phyloP scores from a whole-genome alignment of 2,888 invertebrate species.

The Odontocolon sp. region DNA sequence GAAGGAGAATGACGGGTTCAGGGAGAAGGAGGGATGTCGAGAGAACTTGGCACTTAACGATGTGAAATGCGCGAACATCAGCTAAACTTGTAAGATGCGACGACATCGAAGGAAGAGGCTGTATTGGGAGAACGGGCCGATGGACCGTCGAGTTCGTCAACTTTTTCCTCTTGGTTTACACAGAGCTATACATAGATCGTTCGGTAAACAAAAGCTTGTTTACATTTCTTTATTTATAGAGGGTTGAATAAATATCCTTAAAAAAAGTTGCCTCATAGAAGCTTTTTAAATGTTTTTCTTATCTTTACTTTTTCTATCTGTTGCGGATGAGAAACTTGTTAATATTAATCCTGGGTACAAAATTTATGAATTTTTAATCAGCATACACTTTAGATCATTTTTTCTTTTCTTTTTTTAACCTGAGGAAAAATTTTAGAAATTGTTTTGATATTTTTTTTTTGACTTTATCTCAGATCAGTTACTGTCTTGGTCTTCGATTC shows the following conservation, averaged over 20 bases:
- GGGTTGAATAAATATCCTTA: too few relatives aligned
- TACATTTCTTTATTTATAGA: not conserved
- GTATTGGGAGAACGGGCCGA: not conserved
- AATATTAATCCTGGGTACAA: too few relatives aligned
- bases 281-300: too few relatives aligned
- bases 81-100: not conserved
- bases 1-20: not conserved
- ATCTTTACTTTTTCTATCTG: too few relatives aligned
- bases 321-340: too few relatives aligned
- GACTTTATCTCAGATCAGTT: not conserved
- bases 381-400: too few relatives aligned
- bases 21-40: not conserved
- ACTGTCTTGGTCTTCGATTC: not conserved
- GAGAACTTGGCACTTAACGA: conserved; percentile 25
- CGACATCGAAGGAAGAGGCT: not conserved
- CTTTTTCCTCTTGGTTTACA: not conserved
- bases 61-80: conserved; percentile 12
- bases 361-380: too few relatives aligned
- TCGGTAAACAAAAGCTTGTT: not conserved
- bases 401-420: not conserved
- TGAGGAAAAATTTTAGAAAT: not conserved
- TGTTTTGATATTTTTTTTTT: not conserved
- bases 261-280: too few relatives aligned
- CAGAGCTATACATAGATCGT: not conserved
- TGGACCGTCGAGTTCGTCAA: not conserved